Percentiles rank a stretch among this genome's conserved stretches.
These are phyloP conservation scores for Clusia tigrina DNA, from an alignment of 2,888 invertebrate genomes.

Conservation along the genomic window DNA sequence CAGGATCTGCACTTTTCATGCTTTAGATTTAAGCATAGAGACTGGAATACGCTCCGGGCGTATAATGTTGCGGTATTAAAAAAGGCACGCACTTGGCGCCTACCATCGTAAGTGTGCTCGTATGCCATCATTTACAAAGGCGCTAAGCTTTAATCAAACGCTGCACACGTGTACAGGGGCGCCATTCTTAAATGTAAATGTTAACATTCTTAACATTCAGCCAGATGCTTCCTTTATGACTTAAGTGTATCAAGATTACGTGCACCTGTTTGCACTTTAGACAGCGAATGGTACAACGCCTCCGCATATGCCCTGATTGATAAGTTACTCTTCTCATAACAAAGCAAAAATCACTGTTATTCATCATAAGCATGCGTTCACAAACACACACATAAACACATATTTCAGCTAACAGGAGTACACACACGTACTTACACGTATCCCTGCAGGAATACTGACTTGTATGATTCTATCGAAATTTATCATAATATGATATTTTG, in stretches of 20 bases:
- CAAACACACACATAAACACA: background rate
- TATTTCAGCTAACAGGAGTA: background rate
- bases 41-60: no score
- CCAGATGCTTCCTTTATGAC: background rate
- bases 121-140: background rate
- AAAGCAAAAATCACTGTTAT: background rate
- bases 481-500: no score
- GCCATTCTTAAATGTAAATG: background rate
- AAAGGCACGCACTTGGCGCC: no score
- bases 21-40: no score
- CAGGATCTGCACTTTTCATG: no score
- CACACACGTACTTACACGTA: background rate
- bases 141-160: no score
- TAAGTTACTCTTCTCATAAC: background rate
- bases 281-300: background rate
- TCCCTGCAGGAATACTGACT: no score
- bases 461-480: no score
- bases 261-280: background rate
- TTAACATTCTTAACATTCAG: background rate
- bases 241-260: slow-evolving; percentile 8
- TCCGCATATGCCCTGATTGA: background rate
- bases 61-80: no score
- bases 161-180: background rate
- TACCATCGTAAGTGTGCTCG: no score
- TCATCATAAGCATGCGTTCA: background rate